phyloP scores from a whole-genome alignment of 2,888 invertebrate species.

The Platycnemis pennipes region DNA sequence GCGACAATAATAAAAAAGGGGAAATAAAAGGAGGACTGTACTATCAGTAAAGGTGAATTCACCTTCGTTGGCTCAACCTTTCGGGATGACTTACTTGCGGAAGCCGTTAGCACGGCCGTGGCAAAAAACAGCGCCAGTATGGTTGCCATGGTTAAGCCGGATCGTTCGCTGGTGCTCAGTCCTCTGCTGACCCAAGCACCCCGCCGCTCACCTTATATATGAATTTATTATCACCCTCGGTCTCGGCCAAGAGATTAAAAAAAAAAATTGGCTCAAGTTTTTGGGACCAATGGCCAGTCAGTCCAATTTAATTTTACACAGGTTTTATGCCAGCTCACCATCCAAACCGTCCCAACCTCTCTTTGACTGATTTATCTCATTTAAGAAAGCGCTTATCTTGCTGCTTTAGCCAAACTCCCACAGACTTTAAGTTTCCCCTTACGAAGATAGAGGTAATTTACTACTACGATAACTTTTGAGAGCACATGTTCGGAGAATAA shows the following conservation, averaged over 20 bases:
- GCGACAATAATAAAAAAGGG: too few relatives aligned
- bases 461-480: neutral
- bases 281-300: neutral
- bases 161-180: neutral
- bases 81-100: neutral
- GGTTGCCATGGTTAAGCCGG: neutral
- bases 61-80: neutral
- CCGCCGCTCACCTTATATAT: neutral
- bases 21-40: too few relatives aligned
- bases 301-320: neutral
- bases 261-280: neutral
- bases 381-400: neutral
- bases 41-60: too few relatives aligned
- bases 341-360: too few relatives aligned
- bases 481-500: neutral
- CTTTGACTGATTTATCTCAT: neutral
- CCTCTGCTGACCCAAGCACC: neutral
- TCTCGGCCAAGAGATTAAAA: neutral
- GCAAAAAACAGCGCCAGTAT: neutral
- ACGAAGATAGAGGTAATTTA: neutral
- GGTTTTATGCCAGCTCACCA: neutral
- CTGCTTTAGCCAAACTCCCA: neutral
- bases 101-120: neutral
- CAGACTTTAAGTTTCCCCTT: neutral
- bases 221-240: neutral